Evolutionary conservation across 2,113 vertebrate genomes (phyloP).

Genomic region (Hemiscyllium ocellatum): DNA sequence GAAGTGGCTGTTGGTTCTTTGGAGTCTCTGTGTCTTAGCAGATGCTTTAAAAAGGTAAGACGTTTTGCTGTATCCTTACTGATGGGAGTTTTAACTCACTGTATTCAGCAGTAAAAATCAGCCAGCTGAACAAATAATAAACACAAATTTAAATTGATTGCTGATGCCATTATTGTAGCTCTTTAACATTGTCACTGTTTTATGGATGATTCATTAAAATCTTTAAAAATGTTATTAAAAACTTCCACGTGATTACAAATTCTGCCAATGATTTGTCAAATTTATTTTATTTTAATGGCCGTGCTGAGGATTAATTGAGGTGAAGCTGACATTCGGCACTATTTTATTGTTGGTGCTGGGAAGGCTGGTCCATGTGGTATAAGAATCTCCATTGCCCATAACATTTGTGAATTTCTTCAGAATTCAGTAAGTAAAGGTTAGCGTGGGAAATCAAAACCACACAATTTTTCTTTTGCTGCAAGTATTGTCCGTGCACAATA

Average conservation of each 20-base stretch:
- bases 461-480: background rate
- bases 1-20: constrained; percentile 2
- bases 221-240: background rate
- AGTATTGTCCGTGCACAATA: background rate
- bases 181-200: background rate
- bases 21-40: background rate
- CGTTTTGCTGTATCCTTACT: background rate
- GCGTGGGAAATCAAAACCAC: background rate
- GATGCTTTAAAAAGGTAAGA: constrained; percentile 1
- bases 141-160: background rate
- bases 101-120: background rate
- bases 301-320: background rate
- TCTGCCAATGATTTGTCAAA: background rate
- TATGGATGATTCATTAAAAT: background rate
- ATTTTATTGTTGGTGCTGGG: background rate
- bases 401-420: background rate
- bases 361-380: background rate
- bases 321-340: background rate
- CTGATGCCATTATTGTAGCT: background rate
- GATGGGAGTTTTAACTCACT: background rate
- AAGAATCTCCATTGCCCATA: background rate
- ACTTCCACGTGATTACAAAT: background rate
- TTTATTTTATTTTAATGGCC: background rate
- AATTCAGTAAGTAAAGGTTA: background rate
- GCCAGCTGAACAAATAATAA: background rate